These are phyloP conservation scores for Oedothorax gibbosus DNA, from an alignment of 1,140 invertebrate species.

Conservation along the genomic window DNA sequence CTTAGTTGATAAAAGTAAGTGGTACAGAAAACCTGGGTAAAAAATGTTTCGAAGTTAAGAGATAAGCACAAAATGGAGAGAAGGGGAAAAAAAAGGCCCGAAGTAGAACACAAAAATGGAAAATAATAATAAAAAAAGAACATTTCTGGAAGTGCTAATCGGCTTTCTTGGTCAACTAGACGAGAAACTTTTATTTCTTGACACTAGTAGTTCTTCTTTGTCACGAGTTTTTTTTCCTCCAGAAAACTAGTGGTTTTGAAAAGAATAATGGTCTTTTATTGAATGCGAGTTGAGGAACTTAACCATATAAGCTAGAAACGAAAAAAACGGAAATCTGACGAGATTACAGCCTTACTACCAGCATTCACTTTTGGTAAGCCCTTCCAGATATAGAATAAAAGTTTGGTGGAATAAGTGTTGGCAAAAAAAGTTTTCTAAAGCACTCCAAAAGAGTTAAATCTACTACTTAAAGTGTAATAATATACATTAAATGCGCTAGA, in stretches of 20 bases:
- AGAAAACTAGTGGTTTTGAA: constrained; percentile 17
- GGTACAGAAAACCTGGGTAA: not conserved
- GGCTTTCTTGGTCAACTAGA: constrained; percentile 43
- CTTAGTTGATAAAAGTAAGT: constrained; percentile 48
- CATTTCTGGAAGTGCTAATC: constrained; percentile 20
- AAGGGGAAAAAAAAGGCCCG: not conserved
- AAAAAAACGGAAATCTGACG: not conserved
- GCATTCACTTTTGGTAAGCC: too few relatives aligned
- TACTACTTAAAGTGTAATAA: too few relatives aligned
- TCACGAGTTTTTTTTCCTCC: too few relatives aligned
- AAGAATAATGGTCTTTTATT: constrained; percentile 33
- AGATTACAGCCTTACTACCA: constrained; percentile 24
- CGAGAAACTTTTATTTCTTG: constrained; percentile 45
- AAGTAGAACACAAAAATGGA: constrained; percentile 1
- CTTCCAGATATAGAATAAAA: too few relatives aligned
- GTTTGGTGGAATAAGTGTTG: too few relatives aligned
- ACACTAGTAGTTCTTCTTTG: constrained; percentile 16
- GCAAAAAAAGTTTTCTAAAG: too few relatives aligned
- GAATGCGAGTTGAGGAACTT: constrained; percentile 19
- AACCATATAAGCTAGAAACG: constrained; percentile 27
- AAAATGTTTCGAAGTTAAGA: not conserved
- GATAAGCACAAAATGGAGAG: constrained; percentile 10
- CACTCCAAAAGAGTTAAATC: too few relatives aligned
- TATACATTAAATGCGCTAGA: too few relatives aligned
- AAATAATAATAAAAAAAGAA: not conserved